Base-by-base conservation (phyloP, 2,113 vertebrate species). In the Zootoca vivipara region DNA sequence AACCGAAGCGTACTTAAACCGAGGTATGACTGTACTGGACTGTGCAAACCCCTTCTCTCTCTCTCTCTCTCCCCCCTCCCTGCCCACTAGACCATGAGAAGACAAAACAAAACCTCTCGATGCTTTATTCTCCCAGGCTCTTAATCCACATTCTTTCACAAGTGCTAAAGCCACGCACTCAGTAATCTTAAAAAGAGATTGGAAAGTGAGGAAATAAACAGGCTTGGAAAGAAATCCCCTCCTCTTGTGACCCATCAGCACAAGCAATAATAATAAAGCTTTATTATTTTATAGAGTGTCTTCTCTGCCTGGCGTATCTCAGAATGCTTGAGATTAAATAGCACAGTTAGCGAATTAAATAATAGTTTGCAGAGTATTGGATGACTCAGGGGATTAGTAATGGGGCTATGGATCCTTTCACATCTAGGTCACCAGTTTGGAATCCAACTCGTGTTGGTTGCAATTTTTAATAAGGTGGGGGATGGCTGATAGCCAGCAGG, bases 331-430 rank as follows among this genome's bases (percentile, higher is more conserved):
- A 95, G 94, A 95, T 95, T 94, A 96, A 96, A 93, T 92, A 93
- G 93, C 94, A 89, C 90, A 93, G 95, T 95, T 96, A 94, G 93
- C 88, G 93, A 95, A 95, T 96, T 95, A 95, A 95, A 93, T 89
- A 93, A 94, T 92, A 93, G 93, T 95, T 96, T 96, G 93, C 93
- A 92, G 93, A 92, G 93, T 88, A 92, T 93, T 91, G 82, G 46
- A 91, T 93, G 92, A 2, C 93, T 95, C 92, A 42, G 1, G 94
- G 94, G 92, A 95, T 95, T 94, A 95, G 92, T 93, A 95, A 93
- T 88, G 3, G 93, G 81, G 93, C 91, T 93, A 93, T 24, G 91
- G 94, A 93, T 93, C 92, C 91, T 93, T 94, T 92, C 93, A 93
- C 92, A 94, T 94, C 89, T 95, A 93, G 93, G 95, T 95, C 95